Percentiles rank a stretch among this genome's conserved stretches.
Conservation (phyloP, 2,888 invertebrate genomes). For the Nasonovia ribisnigri region DNA sequence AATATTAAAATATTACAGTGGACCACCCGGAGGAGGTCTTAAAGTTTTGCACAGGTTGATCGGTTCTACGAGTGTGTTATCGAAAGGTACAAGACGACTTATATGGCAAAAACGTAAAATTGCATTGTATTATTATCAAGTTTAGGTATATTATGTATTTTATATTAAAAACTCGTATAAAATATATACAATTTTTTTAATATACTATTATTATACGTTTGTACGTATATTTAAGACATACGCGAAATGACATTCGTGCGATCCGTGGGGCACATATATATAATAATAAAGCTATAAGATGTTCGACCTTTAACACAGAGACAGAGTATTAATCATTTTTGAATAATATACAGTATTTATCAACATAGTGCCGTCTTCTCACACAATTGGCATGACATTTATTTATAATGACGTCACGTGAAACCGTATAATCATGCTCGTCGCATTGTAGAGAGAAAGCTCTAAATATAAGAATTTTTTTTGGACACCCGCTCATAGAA, state of each 20-base stretch:
- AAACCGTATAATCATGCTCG: slow-evolving; percentile 42
- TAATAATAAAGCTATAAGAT: slow-evolving; percentile 35
- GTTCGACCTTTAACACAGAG: slow-evolving; percentile 45
- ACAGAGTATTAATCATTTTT: slow-evolving; percentile 46
- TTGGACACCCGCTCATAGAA: slow-evolving; percentile 12
- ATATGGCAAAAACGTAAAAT: not conserved
- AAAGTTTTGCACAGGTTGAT: not conserved
- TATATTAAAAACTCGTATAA: not conserved
- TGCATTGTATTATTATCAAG: not conserved
- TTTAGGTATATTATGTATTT: not conserved
- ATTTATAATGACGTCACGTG: slow-evolving; percentile 43
- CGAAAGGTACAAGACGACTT: not conserved
- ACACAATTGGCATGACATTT: slow-evolving; percentile 38
- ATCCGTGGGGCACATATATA: not conserved
- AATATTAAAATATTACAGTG: not conserved
- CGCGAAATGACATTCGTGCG: not conserved
- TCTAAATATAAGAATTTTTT: not conserved
- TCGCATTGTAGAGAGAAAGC: slow-evolving; percentile 30
- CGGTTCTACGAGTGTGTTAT: not conserved
- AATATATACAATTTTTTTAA: not conserved
- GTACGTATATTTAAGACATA: slow-evolving; percentile 4
- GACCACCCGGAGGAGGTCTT: slow-evolving; percentile 19
- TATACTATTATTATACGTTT: not conserved
- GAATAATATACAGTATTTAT: slow-evolving; percentile 43
- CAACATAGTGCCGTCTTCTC: slow-evolving; percentile 16